Evolutionary conservation across 2,888 invertebrate species (phyloP).

Genomic region (Choristoneura rosaceana): DNA sequence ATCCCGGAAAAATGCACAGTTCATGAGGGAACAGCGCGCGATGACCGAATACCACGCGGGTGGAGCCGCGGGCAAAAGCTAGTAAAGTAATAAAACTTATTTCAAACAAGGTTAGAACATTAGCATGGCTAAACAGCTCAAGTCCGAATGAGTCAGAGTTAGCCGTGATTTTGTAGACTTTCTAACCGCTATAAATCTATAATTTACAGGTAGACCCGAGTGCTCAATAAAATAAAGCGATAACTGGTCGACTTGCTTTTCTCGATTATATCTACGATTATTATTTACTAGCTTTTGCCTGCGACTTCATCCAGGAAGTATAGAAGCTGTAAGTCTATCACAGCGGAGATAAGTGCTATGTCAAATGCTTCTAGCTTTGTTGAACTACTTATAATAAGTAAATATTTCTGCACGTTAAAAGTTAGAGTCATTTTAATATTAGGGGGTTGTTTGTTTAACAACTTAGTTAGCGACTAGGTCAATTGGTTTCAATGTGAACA

Average conservation of each 20-base stretch:
- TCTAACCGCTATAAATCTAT: slow-evolving; percentile 37
- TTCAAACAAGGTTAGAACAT: background rate
- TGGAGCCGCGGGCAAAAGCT: too few species aligned
- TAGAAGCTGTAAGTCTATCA: slow-evolving; percentile 1
- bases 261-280: slow-evolving; percentile 15
- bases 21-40: too few species aligned
- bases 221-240: slow-evolving; percentile 24
- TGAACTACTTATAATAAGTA: background rate
- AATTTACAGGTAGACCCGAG: slow-evolving; percentile 16
- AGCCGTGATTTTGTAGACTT: slow-evolving; percentile 18
- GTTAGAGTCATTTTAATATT: too few species aligned
- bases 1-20: too few species aligned
- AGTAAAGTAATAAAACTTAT: too few species aligned
- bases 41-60: too few species aligned
- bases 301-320: background rate
- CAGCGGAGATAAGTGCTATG: background rate
- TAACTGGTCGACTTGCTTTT: slow-evolving; percentile 16
- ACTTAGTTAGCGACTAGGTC: too few species aligned
- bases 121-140: background rate
- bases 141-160: slow-evolving; percentile 13
- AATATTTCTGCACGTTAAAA: too few species aligned
- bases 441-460: too few species aligned
- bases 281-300: background rate
- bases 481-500: too few species aligned
- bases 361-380: background rate